A percentile compares a stretch with the other conserved stretches of the same genome.
Conservation (phyloP, 2,797 vertebrate genomes). For the Esox lucius region DNA sequence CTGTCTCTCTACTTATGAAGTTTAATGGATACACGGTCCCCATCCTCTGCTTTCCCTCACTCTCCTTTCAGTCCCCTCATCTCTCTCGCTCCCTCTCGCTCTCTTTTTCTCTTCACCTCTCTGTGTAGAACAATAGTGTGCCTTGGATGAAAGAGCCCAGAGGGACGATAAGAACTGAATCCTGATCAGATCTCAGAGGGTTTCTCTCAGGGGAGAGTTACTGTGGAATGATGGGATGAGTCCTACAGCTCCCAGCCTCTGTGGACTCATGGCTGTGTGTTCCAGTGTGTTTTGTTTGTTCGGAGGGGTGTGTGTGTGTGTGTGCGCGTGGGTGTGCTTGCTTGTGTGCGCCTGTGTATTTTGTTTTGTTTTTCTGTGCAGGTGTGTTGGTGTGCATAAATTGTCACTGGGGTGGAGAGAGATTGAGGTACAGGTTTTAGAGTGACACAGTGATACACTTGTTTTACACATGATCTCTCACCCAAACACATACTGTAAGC, state of each 20-base stretch:
- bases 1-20: background rate
- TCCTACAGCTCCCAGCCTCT: background rate
- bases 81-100: background rate
- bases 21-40: too few species aligned
- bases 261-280: background rate
- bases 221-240: background rate
- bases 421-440: too few species aligned
- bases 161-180: background rate
- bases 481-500: background rate
- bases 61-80: background rate
- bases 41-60: background rate
- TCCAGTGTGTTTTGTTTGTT: background rate
- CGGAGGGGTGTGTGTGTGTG: background rate
- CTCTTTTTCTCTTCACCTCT: slow-evolving; percentile 4
- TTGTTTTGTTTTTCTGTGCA: background rate
- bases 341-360: background rate
- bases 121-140: background rate
- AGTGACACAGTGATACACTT: too few species aligned
- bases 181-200: background rate
- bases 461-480: too few species aligned
- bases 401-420: background rate
- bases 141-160: background rate
- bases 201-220: background rate
- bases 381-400: background rate
- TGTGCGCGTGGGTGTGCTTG: background rate